Evolutionary conservation across 2,113 vertebrate species (phyloP), one percentile per base, ranked within the genome.

Genomic region (Lepisosteus oculatus): DNA sequence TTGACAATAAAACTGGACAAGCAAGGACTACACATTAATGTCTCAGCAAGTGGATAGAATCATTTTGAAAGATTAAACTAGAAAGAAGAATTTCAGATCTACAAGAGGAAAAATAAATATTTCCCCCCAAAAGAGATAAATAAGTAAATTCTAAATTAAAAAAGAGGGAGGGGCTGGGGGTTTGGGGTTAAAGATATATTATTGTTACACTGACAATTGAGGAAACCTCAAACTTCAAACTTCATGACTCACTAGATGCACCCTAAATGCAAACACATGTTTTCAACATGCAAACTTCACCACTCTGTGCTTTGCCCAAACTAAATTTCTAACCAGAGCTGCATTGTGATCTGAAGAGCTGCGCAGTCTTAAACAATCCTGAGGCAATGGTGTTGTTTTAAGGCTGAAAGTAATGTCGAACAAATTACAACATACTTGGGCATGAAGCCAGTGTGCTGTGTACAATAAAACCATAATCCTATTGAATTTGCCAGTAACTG

Each of bases 391-490:
- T 74, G 65, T 72, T 72, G 61, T 75, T 78, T 67, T 77, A 80
- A 72, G 65, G 64, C 66, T 70, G 43, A 64, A 66, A 71, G 69
- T 81, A 72, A 76, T 74, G 71, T 71, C 43, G 76, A 78, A 78
- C 74, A 78, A 78, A 81, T 78, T 74, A 76, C 69, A 76, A 68
- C 66, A 75, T 80, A 78, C 76, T 74, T 76, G 69, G 76, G 74
- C 76, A 76, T 17, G 68, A 61, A 29, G 66, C 79, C 74, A 78
- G 76, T 59, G 69, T 77, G 74, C 76, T 73, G 72, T 65, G 67
- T 61, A 62, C 63, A 76, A 74, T 76, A 74, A 76, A 78, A 74
- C 74, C 72, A 79, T 79, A 79, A 76, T 81, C 74, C 74, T 59
- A 44, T 75, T 76, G 64, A 72, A 70, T 75, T 78, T 81, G 70